Evolutionary conservation across 1,140 invertebrate genomes (phyloP), one percentile per base, ranked within the genome.

Genomic region (Drosophila parabipectinata): DNA sequence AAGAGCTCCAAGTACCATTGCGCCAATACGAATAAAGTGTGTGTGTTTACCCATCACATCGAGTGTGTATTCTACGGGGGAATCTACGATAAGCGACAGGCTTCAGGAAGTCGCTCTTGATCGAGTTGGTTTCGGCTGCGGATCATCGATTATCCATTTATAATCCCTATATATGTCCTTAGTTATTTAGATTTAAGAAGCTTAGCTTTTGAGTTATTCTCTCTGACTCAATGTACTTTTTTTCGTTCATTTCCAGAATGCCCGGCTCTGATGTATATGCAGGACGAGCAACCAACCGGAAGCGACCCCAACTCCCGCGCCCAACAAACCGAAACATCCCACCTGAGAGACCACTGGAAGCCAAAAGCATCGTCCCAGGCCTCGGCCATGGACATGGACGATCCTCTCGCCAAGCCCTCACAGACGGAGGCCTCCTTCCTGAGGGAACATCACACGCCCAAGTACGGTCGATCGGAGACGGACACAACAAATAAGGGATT

Each of bases 251-350:
- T 21, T 44, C 0, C 44, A 85, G 82, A 53, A 57, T 67, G 41
- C 78, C 81, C 78, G 77, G 81, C 81, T 88, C 56, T 85, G 66
- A 85, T 87, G 74, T 79, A 79, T 26, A 62, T 82, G 69, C 50
- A 77, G 26, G 50, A 87, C 39, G 82, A 87, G 72, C 79, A 72
- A 69, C 59, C 47, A 26, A 53, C 54, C 52, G 53, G n/a, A 47
- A 54, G 24, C 37, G 24, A 68, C 41, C 45, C 26, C 50, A 45
- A 24, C 34, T 50, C 67, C 73, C 72, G 55, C 47, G 24, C 32
- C 53, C 67, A 73, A 50, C 83, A 88, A 52, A 77, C 83, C 52
- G 79, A 79, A 1, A 8, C 34, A 53, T 88, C 83, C 56, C 61
- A 67, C 68, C 26, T 88, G 14, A 59, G 30, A 50, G 41, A 72